Evolutionary conservation across 2,113 vertebrate species (phyloP).

Genomic region (Hirundichthys speculiger): DNA sequence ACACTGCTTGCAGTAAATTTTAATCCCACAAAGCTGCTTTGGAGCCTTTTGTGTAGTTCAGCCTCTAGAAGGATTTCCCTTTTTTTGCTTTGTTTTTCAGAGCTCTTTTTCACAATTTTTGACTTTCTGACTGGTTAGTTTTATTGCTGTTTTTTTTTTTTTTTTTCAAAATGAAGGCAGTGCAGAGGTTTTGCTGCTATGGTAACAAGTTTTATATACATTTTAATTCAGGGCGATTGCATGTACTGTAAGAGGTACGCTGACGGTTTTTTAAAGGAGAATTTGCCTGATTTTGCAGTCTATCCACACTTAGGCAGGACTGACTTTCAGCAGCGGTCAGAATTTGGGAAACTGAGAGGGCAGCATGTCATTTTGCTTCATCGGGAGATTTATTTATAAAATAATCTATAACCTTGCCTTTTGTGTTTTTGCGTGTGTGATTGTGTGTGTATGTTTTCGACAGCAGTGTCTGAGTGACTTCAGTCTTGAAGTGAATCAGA

Average conservation of each 20-base stretch:
- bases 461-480: conserved; percentile 53
- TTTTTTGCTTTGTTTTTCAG: conserved; percentile 17
- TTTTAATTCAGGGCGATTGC: conserved; percentile 46
- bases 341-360: conserved; percentile 20
- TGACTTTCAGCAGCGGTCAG: conserved; percentile 4
- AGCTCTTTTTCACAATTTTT: conserved; percentile 35
- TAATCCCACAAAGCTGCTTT: conserved; percentile 59
- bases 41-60: conserved; percentile 29
- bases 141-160: conserved; percentile 37
- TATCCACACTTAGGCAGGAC: conserved; percentile 6
- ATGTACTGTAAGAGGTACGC: conserved; percentile 27
- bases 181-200: conserved; percentile 61
- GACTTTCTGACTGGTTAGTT: conserved; percentile 44
- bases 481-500: conserved; percentile 55
- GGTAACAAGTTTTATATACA: conserved; percentile 67
- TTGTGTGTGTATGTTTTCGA: conserved; percentile 38
- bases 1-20: conserved; percentile 47
- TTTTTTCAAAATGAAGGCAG: conserved; percentile 38
- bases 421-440: conserved; percentile 2
- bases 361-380: conserved; percentile 42
- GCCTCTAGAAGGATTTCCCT: conserved; percentile 34
- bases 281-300: conserved; percentile 2
- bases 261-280: conserved; percentile 18
- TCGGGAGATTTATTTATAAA: conserved; percentile 38
- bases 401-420: too few relatives aligned